Evolutionary conservation across 2,888 invertebrate species (phyloP).

Genomic region (Prosopocoilus inquinatus): DNA sequence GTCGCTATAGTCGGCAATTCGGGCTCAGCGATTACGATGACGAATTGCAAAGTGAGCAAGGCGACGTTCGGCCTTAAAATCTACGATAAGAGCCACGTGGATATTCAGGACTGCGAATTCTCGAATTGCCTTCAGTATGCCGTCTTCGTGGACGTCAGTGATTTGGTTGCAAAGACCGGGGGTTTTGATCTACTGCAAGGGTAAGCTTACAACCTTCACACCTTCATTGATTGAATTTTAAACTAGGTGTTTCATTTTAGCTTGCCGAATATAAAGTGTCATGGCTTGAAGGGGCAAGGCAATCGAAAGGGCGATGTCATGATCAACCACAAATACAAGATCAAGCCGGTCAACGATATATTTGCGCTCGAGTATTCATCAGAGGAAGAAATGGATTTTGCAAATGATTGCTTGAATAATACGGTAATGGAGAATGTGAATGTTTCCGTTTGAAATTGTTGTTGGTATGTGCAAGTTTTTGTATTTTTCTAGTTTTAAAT

Average conservation of each 20-base stretch:
- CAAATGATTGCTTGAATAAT: conserved; percentile 17
- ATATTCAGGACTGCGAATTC: conserved; percentile 45
- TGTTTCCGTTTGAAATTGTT: too few species aligned
- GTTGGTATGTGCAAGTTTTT: too few species aligned
- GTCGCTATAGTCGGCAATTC: conserved; percentile 54
- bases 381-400: conserved; percentile 35
- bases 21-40: conserved; percentile 44
- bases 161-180: conserved; percentile 30
- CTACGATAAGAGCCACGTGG: conserved; percentile 48
- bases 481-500: too few species aligned
- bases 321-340: conserved; percentile 37
- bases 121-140: conserved; percentile 53
- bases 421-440: conserved; percentile 28
- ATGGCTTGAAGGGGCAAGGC: conserved; percentile 35
- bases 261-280: conserved; percentile 37
- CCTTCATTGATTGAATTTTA: too few species aligned
- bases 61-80: conserved; percentile 48
- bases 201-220: conserved; percentile 40
- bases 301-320: conserved; percentile 42
- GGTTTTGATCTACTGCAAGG: conserved; percentile 39
- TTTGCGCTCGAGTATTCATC: conserved; percentile 35
- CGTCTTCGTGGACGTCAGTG: conserved; percentile 50
- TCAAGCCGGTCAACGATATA: conserved; percentile 41
- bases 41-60: conserved; percentile 41
- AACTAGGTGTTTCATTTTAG: conserved; percentile 32